Conservation (phyloP, 2,113 vertebrate genomes). For the Centropus unirufus region DNA sequence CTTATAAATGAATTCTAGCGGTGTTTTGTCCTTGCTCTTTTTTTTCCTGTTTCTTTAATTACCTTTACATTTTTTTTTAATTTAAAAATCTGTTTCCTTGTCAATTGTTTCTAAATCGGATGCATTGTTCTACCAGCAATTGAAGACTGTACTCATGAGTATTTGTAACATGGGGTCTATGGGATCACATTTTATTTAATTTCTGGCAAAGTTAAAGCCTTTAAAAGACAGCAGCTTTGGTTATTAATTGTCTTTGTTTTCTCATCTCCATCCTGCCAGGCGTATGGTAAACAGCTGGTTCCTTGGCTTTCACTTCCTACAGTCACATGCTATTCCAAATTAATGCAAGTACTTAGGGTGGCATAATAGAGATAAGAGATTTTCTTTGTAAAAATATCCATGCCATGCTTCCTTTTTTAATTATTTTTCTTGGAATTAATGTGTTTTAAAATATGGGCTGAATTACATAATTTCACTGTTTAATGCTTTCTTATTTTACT, state of each 20-base stretch:
- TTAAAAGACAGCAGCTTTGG: neutral
- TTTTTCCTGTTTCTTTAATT: neutral
- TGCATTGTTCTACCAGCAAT: neutral
- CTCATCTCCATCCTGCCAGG: neutral
- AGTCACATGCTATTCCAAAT: neutral
- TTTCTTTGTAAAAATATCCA: neutral
- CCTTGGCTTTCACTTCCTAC: neutral
- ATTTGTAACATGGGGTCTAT: neutral
- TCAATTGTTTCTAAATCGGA: neutral
- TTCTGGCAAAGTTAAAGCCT: neutral
- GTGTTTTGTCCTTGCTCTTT: neutral
- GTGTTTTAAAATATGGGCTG: neutral
- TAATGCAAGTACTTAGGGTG: neutral
- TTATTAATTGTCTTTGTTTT: conserved; percentile 5
- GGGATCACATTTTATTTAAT: neutral
- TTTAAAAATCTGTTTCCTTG: neutral
- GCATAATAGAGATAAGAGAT: neutral
- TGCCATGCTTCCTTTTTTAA: neutral
- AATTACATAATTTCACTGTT: neutral
- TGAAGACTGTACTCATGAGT: neutral
- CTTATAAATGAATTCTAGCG: neutral
- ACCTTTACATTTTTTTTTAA: neutral
- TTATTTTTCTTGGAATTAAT: neutral
- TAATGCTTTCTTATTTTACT: neutral
- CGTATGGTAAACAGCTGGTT: neutral